These are phyloP conservation scores for Dryas iulia DNA, from an alignment of 1,140 invertebrate species.

Conservation along the genomic window DNA sequence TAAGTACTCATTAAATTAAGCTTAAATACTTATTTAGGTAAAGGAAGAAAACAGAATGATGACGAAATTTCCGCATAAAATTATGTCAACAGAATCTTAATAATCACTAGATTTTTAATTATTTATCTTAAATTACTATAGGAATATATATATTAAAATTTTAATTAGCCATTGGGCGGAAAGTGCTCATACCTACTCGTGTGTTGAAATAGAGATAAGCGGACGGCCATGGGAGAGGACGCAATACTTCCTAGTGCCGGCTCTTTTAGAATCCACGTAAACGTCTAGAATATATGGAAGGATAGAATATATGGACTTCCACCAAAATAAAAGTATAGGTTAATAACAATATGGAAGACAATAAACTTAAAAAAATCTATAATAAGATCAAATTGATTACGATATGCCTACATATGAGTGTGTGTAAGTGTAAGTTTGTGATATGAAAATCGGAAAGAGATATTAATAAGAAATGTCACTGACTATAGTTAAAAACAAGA, in stretches of 20 bases:
- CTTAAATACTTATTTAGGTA: background rate
- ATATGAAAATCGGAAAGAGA: too few species aligned
- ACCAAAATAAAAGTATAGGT: background rate
- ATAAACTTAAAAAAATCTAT: too few species aligned
- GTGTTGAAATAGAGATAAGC: slow-evolving; percentile 29
- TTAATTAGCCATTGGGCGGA: slow-evolving; percentile 15
- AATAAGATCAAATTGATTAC: too few species aligned
- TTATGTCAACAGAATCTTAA: background rate
- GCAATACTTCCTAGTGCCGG: slow-evolving; percentile 32
- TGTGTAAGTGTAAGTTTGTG: too few species aligned
- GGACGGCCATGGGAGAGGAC: slow-evolving; percentile 31
- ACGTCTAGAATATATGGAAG: background rate
- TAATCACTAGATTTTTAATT: background rate
- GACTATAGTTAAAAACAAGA: too few species aligned
- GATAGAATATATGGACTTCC: background rate
- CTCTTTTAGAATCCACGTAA: background rate
- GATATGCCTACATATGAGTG: too few species aligned
- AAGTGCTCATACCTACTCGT: slow-evolving; percentile 22
- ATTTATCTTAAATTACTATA: background rate
- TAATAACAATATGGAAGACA: too few species aligned
- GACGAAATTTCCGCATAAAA: background rate
- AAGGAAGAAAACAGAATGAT: background rate
- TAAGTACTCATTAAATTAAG: background rate
- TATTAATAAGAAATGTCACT: too few species aligned
- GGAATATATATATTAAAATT: background rate